Conservation (phyloP, 1,140 invertebrate species). For the Armadillidium nasatum region DNA sequence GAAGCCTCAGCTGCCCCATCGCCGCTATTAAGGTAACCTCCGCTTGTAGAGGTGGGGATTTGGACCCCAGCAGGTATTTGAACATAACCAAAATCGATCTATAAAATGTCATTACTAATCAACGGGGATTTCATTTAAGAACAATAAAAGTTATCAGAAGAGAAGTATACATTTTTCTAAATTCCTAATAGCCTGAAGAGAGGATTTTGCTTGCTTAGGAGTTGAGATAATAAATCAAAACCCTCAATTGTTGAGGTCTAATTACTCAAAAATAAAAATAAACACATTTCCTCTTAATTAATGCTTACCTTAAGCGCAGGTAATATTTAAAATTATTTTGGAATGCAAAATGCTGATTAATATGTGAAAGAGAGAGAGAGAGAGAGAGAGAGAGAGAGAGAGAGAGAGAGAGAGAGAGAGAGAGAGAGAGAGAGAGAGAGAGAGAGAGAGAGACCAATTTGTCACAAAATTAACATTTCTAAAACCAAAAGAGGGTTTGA, state of each 20-base stretch:
- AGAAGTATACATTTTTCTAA: not conserved
- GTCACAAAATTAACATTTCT: too few relatives aligned
- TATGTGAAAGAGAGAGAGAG: too few relatives aligned
- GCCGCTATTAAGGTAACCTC: constrained; percentile 28
- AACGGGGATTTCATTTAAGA: too few relatives aligned
- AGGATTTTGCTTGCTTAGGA: not conserved
- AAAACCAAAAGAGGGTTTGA: too few relatives aligned
- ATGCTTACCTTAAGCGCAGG: not conserved
- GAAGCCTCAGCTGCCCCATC: constrained; percentile 13
- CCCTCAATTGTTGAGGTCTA: not conserved
- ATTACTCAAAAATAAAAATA: not conserved
- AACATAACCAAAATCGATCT: constrained; percentile 48
- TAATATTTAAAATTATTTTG: too few relatives aligned
- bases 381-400: too few relatives aligned
- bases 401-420: too few relatives aligned
- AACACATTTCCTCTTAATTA: not conserved
- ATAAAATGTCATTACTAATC: not conserved
- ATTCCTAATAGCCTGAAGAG: not conserved
- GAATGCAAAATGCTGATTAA: too few relatives aligned
- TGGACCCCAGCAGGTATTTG: constrained; percentile 44
- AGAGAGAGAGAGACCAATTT: too few relatives aligned
- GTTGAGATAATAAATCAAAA: not conserved
- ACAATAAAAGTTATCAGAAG: constrained; percentile 16
- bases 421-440: too few relatives aligned
- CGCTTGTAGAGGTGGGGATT: constrained; percentile 45